A percentile compares a stretch with the other conserved stretches of the same genome.
phyloP scores from a whole-genome alignment of 2,797 vertebrate species.

The Macroramphosus scolopax region DNA sequence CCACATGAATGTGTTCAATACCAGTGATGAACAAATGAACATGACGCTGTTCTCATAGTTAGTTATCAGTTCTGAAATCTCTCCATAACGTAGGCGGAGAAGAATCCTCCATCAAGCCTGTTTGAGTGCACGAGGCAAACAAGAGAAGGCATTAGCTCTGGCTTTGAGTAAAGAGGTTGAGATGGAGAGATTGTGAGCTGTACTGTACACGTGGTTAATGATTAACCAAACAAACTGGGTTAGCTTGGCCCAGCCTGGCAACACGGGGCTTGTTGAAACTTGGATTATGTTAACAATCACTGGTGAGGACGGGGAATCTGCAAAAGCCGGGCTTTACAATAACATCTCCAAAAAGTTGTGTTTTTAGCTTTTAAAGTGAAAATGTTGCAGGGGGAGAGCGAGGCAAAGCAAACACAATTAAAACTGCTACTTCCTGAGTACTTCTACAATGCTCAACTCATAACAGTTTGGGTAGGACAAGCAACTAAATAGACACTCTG shows the following conservation, averaged over 20 bases:
- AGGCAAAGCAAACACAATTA: constrained; percentile 66
- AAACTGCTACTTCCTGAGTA: constrained; percentile 57
- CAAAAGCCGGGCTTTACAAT: constrained; percentile 63
- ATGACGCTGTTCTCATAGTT: constrained; percentile 17
- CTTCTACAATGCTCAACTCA: constrained; percentile 3
- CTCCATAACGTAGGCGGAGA: constrained; percentile 43
- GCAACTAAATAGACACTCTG: constrained; percentile 24
- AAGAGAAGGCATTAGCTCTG: constrained; percentile 51
- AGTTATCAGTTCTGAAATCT: no score
- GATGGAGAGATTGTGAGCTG: constrained; percentile 52
- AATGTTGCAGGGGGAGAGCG: constrained; percentile 34
- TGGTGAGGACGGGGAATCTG: constrained; percentile 50
- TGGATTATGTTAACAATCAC: constrained; percentile 71
- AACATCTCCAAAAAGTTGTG: constrained; percentile 55
- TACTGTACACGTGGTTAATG: constrained; percentile 71
- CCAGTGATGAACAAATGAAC: background rate
- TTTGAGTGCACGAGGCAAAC: constrained; percentile 56
- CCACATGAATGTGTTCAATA: no score
- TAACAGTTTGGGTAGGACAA: constrained; percentile 18
- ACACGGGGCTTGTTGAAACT: constrained; percentile 77
- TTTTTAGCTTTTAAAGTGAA: constrained; percentile 64
- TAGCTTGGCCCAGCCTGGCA: constrained; percentile 56
- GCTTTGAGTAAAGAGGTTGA: constrained; percentile 52
- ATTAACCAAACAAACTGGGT: constrained; percentile 75
- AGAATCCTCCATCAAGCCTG: constrained; percentile 43